Evolutionary conservation across 2,113 vertebrate genomes (phyloP), one percentile per base, ranked within the genome.

Genomic region (Mungos mungo): DNA sequence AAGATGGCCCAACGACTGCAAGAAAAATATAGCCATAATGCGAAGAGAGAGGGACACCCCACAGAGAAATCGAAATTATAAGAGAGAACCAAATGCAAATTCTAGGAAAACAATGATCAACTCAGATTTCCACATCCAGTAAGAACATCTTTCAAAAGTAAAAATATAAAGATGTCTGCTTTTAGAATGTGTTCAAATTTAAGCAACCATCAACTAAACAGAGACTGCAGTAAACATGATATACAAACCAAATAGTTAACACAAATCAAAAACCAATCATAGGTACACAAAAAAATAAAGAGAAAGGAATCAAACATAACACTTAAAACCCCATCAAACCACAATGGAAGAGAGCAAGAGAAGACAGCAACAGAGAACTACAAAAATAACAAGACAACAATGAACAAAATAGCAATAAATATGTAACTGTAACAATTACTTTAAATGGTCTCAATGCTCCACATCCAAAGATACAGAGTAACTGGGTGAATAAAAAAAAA

Each of bases 21-120:
- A 76, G 33, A 76, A 85, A 86, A 82, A 81, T 14, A 15, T 13
- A 52, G 15, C 38, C 52, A 71, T 74, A 81, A 41, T 79, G 50
- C 71, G 71, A 93, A 89, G 45, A 84, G 31, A 88, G 2, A 85
- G 10, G n/a, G 41, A 81, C 72, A 54, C 68, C 76, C 23, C 14
- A 90, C 7, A 90, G 7, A 91, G 38, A 77, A 91, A 92, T 1
- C 31, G 65, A 88, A 82, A 89, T 45, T 88, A 35, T 52, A 84
- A 84, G 18, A 72, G 80, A 93, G 65, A 90, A 95, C 25, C 66
- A 93, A 97, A 87, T 25, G 12, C 15, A 82, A 77, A 94, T 74
- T 77, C 57, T 50, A 88, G 50, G 66, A 71, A 79, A 87, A 81
- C 11, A 79, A 45, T 27, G 31, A 12, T 38, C 35, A 93, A 69